Evolutionary conservation across 2,888 invertebrate species (phyloP), one percentile per base, ranked within the genome.

Genomic region (Drosophila diplacantha): DNA sequence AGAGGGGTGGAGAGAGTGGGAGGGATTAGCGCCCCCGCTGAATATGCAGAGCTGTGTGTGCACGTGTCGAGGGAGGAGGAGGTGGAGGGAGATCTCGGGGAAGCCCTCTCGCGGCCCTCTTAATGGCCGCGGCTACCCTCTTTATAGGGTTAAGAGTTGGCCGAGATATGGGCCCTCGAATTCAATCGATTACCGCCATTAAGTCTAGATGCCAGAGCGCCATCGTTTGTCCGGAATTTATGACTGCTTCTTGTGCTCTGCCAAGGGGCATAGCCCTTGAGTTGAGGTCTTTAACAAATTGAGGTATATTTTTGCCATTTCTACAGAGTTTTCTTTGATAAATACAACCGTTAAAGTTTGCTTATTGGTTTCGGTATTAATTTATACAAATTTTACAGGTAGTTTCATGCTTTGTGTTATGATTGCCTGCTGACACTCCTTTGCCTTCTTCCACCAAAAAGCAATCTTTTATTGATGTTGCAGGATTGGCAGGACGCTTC

Each of bases 21-120:
- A 71, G 61, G 68, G 71, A 75, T 75, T 68, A 60, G 50, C 82
- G 73, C 54, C 41, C 39, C 62, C 62, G 38, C 52, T 34, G 59
- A 32, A 37, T 71, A 75, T 72, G 46, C 46, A 44, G 51, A 67
- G 47, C 67, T 26, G 16, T 20, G 18, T 14, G 5, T 18, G 26
- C 43, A 50, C 35, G 31, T 49, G 49, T 44, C 38, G 29, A 34
- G 29, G 24, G 34, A 3, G 14, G 22, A 34, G 24, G 34, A 3
- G 14, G 22, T 22, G n/a, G 38, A 5, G 2, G 22, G n/a, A 24
- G 24, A 24, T 22, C 7, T 14, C 2, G 8, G 41, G 24, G 6
- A 41, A 41, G 5, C 26, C 41, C 22, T 11, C 41, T 6, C 24
- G 24, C 22, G 14, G 38, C 16, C 18, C 22, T 18, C 29, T 43